Evolutionary conservation across 2,113 vertebrate genomes (phyloP).

Genomic region (Ia io): DNA sequence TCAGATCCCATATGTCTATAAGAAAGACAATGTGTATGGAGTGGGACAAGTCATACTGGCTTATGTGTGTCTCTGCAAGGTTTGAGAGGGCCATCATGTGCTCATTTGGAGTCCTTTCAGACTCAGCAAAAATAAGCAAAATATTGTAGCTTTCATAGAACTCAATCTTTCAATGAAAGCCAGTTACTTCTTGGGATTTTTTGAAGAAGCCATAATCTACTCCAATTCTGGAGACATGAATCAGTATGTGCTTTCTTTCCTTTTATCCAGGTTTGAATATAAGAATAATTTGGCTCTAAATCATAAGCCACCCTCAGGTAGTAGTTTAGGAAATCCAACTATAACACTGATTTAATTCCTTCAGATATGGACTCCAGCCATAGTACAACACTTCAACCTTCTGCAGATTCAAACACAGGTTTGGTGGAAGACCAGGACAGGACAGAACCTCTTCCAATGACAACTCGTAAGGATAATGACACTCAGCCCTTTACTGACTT

Average conservation of each 20-base stretch:
- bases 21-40: not conserved
- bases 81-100: not conserved
- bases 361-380: constrained; percentile 59
- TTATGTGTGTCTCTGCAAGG: not conserved
- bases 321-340: not conserved
- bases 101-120: not conserved
- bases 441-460: constrained; percentile 38
- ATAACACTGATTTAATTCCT: constrained; percentile 67
- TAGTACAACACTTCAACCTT: constrained; percentile 49
- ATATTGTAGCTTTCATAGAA: not conserved
- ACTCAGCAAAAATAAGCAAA: not conserved
- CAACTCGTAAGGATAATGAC: constrained; percentile 70
- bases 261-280: not conserved
- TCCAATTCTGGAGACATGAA: not conserved
- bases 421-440: constrained; percentile 55
- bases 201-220: not conserved
- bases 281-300: not conserved
- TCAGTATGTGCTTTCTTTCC: not conserved
- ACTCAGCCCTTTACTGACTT: not conserved
- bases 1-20: not conserved
- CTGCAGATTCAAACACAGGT: constrained; percentile 40
- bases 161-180: not conserved
- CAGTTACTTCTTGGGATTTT: not conserved
- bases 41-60: not conserved
- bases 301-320: not conserved